phyloP scores from a whole-genome alignment of 2,113 vertebrate genomes.

The Syrrhaptes paradoxus region DNA sequence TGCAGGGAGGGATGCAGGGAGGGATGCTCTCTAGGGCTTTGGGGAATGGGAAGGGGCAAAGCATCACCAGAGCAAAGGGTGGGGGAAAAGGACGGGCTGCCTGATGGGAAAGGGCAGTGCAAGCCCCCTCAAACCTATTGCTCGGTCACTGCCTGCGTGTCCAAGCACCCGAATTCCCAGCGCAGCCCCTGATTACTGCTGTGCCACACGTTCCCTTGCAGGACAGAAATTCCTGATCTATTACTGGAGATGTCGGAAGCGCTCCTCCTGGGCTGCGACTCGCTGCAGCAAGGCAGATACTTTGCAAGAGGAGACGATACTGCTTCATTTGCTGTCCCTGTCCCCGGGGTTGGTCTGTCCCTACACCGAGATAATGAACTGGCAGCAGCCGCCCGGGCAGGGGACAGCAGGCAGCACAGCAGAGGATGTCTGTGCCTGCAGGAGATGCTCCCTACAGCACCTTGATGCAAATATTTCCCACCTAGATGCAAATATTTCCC shows the following conservation, averaged over 20 bases:
- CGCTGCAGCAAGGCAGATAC: background rate
- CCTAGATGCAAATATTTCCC: background rate
- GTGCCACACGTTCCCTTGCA: background rate
- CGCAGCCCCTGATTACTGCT: background rate
- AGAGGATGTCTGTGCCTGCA: background rate
- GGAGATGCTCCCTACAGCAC: background rate
- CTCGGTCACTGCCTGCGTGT: rapidly evolving
- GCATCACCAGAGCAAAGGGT: rapidly evolving
- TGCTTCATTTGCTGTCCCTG: rapidly evolving
- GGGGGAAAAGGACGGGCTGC: too few relatives aligned
- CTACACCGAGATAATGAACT: rapidly evolving
- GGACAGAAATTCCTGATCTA: background rate
- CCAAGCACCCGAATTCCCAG: background rate
- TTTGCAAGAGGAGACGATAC: too few relatives aligned
- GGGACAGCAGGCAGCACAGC: background rate
- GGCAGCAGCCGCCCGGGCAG: background rate
- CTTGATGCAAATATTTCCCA: background rate
- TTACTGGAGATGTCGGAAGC: background rate
- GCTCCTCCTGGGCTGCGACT: background rate
- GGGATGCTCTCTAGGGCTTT: background rate
- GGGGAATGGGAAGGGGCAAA: background rate
- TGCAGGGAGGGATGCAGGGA: background rate
- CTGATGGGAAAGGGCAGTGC: rapidly evolving
- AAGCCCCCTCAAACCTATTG: background rate
- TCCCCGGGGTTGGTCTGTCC: background rate